Percentiles rank a stretch among this genome's conserved stretches.
These are phyloP conservation scores for Apamea sordens DNA, from an alignment of 2,888 invertebrate species.

Conservation along the genomic window DNA sequence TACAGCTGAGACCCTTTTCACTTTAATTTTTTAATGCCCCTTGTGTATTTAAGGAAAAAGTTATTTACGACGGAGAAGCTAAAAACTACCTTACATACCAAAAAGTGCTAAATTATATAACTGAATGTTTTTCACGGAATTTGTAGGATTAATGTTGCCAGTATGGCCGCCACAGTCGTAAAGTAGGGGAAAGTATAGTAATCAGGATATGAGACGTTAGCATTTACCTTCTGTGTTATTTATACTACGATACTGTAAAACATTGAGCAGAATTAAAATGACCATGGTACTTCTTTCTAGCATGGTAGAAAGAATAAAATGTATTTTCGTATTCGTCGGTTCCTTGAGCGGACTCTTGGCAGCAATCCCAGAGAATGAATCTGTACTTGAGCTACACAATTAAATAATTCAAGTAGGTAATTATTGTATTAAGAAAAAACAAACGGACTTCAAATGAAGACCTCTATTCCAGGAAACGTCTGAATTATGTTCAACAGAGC, in stretches of 20 bases:
- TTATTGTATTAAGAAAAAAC: constrained; percentile 21
- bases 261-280: background rate
- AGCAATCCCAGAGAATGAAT: constrained; percentile 15
- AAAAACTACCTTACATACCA: background rate
- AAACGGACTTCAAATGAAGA: constrained; percentile 21
- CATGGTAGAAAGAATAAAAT: constrained; percentile 2
- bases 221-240: background rate
- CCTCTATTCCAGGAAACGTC: background rate
- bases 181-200: constrained; percentile 3
- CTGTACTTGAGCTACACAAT: constrained; percentile 18
- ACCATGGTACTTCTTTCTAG: too few relatives aligned
- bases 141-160: background rate
- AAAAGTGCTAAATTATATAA: background rate
- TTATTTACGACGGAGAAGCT: constrained; percentile 32
- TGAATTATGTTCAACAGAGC: background rate
- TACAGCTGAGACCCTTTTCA: constrained; percentile 48
- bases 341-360: constrained; percentile 20
- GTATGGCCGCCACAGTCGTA: background rate
- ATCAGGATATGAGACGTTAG: background rate
- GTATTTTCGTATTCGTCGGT: background rate
- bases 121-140: background rate
- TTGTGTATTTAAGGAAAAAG: constrained; percentile 22
- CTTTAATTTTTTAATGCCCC: constrained; percentile 39
- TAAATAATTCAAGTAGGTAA: constrained; percentile 34
- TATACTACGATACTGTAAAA: background rate